Conservation (phyloP, 2,888 invertebrate species). For the Nemoura dubitans region DNA sequence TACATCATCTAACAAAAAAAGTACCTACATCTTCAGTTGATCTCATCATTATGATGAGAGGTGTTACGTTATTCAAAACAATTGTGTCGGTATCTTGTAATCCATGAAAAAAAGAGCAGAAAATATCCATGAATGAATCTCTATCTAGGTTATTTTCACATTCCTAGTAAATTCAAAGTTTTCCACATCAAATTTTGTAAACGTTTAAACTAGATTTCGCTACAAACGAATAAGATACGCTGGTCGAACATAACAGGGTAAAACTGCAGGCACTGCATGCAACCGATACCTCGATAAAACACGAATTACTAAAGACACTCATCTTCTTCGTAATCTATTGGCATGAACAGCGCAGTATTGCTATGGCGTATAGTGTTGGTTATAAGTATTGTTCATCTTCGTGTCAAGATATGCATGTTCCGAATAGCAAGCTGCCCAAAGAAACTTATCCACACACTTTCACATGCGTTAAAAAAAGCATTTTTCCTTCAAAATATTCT, state of each 20-base stretch:
- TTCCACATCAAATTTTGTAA: background rate
- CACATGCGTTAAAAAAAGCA: background rate
- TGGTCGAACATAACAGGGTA: background rate
- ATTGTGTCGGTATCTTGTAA: background rate
- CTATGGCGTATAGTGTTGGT: background rate
- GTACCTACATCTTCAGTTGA: background rate
- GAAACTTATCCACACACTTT: constrained; percentile 23
- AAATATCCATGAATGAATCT: background rate
- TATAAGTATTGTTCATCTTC: background rate
- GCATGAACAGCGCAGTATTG: constrained; percentile 5
- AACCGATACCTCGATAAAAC: background rate
- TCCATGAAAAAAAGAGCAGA: background rate
- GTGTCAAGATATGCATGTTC: constrained; percentile 25
- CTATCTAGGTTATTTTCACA: background rate
- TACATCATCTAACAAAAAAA: background rate
- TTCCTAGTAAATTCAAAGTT: background rate
- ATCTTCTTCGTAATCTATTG: background rate
- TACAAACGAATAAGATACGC: background rate
- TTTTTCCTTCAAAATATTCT: constrained; percentile 16
- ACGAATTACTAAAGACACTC: background rate
- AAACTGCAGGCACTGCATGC: constrained; percentile 3
- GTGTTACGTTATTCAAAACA: background rate
- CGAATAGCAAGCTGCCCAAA: background rate
- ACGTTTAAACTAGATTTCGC: background rate
- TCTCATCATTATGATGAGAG: background rate